Evolutionary conservation across 2,797 vertebrate species (phyloP).

Genomic region (Sternotherus odoratus): DNA sequence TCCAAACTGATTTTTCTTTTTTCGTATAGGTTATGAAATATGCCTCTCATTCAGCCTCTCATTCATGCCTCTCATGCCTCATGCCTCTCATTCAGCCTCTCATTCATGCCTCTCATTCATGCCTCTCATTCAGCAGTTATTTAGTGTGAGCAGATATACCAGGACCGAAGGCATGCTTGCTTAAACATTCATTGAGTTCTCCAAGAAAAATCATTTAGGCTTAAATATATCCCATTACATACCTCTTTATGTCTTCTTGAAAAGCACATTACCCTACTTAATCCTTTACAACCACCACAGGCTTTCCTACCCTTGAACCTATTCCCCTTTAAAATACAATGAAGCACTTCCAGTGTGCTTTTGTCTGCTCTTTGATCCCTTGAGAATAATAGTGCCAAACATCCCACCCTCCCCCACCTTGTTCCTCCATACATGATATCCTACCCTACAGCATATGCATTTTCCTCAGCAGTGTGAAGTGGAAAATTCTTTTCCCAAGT

Average conservation of each 20-base stretch:
- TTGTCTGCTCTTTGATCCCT: conserved; percentile 60
- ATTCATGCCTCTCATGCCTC: no score
- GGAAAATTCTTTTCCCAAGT: conserved; percentile 50
- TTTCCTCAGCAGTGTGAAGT: conserved; percentile 47
- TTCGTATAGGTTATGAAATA: conserved; percentile 60
- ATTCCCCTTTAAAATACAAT: conserved; percentile 66
- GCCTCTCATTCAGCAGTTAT: conserved; percentile 58
- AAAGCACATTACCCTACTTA: conserved; percentile 74
- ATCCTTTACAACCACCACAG: conserved; percentile 69
- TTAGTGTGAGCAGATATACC: conserved; percentile 63
- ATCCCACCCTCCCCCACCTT: conserved; percentile 53
- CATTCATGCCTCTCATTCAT: conserved; percentile 49
- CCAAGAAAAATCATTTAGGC: conserved; percentile 68
- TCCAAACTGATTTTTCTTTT: conserved; percentile 43
- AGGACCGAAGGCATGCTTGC: conserved; percentile 65
- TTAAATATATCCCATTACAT: conserved; percentile 67
- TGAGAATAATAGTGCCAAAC: conserved; percentile 59
- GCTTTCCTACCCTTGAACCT: conserved; percentile 59
- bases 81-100: conserved; percentile 49
- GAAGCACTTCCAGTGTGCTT: conserved; percentile 54
- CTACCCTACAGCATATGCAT: conserved; percentile 33
- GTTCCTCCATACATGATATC: conserved; percentile 43
- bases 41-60: conserved; percentile 47
- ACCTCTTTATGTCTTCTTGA: conserved; percentile 70
- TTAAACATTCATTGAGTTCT: conserved; percentile 71